Percentiles rank a stretch among this genome's conserved stretches.
phyloP scores from a whole-genome alignment of 2,113 vertebrate genomes.

The Apeltes quadracus region DNA sequence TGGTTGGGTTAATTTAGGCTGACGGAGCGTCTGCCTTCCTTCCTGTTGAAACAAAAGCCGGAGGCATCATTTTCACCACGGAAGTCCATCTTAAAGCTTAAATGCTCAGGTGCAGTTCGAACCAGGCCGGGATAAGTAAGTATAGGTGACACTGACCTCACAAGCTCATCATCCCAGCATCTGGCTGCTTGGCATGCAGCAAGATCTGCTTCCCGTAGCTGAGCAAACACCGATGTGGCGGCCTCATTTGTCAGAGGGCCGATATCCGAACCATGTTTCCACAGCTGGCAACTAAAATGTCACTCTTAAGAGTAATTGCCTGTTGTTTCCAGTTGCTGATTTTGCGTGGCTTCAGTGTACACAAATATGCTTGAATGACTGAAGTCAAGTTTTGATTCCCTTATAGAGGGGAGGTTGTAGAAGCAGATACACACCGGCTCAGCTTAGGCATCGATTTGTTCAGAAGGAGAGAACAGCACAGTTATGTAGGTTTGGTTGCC shows the following conservation, averaged over 20 bases:
- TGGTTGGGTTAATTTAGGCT: conserved; percentile 65
- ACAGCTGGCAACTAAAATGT: conserved; percentile 44
- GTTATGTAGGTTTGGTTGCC: conserved; percentile 14
- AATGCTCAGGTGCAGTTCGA: conserved; percentile 55
- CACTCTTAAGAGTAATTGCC: conserved; percentile 42
- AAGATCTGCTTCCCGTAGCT: conserved; percentile 51
- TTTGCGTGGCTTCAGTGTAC: conserved; percentile 37
- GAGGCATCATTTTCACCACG: conserved; percentile 45
- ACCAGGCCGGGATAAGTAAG: conserved; percentile 43
- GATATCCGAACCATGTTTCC: conserved; percentile 38
- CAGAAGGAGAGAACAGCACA: conserved; percentile 20
- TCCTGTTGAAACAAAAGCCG: conserved; percentile 58
- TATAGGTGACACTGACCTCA: conserved; percentile 54
- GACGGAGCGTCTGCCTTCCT: conserved; percentile 59
- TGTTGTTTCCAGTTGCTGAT: conserved; percentile 44
- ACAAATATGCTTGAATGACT: conserved; percentile 32
- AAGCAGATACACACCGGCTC: conserved; percentile 18
- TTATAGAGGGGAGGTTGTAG: conserved; percentile 16
- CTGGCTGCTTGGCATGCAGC: conserved; percentile 41
- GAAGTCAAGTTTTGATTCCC: conserved; percentile 33
- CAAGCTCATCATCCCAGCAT: conserved; percentile 65
- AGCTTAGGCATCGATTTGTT: conserved; percentile 31
- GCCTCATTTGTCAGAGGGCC: conserved; percentile 59
- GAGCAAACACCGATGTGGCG: conserved; percentile 59
- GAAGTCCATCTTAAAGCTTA: conserved; percentile 52